phyloP scores from a whole-genome alignment of 2,888 invertebrate species.

The Phyto melanocephala region DNA sequence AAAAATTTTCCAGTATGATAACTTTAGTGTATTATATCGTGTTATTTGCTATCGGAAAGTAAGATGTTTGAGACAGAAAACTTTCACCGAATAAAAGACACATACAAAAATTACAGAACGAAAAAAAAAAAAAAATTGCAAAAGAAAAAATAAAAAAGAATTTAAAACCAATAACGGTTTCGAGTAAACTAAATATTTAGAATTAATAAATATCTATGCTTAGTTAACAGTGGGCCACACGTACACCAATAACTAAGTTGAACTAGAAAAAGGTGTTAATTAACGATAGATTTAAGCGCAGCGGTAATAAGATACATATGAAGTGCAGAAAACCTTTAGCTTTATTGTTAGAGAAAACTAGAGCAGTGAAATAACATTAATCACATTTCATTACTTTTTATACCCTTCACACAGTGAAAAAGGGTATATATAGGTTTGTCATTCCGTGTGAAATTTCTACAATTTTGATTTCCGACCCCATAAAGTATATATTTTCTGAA shows the following conservation, averaged over 20 bases:
- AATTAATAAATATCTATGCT: background rate
- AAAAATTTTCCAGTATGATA: too few relatives aligned
- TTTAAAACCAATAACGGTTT: slow-evolving; percentile 10
- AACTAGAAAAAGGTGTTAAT: slow-evolving; percentile 41
- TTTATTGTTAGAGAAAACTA: slow-evolving; percentile 33
- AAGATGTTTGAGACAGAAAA: too few relatives aligned
- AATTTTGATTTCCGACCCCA: too few relatives aligned
- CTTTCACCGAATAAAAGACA: slow-evolving; percentile 56
- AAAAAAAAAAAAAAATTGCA: too few relatives aligned
- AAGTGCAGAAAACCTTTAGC: background rate
- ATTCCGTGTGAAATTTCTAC: too few relatives aligned
- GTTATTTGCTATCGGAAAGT: too few relatives aligned
- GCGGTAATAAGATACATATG: background rate
- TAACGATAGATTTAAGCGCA: background rate
- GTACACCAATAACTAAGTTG: background rate
- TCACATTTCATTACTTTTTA: slow-evolving; percentile 14
- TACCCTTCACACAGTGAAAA: too few relatives aligned
- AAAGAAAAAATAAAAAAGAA: slow-evolving; percentile 15
- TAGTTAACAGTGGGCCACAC: too few relatives aligned
- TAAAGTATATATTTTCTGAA: too few relatives aligned
- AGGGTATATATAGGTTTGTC: too few relatives aligned
- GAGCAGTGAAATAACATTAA: slow-evolving; percentile 59
- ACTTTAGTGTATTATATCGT: too few relatives aligned
- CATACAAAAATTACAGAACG: too few relatives aligned
- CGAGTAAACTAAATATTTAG: slow-evolving; percentile 10